A percentile compares a stretch with the other conserved stretches of the same genome.
These are phyloP conservation scores for Trinorchestia longiramus DNA, from an alignment of 1,140 invertebrate genomes.

Conservation along the genomic window DNA sequence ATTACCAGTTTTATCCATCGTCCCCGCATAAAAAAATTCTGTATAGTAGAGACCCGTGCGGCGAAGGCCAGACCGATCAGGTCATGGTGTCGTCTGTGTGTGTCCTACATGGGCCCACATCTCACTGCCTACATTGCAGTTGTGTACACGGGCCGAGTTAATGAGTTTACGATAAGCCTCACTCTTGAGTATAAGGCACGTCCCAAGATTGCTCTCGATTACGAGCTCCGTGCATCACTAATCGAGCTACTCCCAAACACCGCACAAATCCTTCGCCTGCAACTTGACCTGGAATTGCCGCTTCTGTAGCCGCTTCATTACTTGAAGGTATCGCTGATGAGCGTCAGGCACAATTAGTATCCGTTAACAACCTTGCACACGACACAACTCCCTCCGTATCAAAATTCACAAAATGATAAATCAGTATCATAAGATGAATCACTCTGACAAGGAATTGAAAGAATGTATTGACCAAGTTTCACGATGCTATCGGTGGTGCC, in stretches of 20 bases:
- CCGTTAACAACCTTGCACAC: neutral
- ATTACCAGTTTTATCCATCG: neutral
- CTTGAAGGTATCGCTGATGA: neutral
- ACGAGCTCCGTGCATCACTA: neutral
- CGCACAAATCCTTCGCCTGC: neutral
- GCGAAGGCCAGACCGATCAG: neutral
- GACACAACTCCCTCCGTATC: neutral
- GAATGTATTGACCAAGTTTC: neutral
- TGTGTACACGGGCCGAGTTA: neutral
- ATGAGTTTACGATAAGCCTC: slow-evolving; percentile 7
- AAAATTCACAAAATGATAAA: neutral
- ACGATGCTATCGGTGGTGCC: neutral
- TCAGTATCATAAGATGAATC: neutral
- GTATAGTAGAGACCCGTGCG: neutral
- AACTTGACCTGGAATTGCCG: neutral
- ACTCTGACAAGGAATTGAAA: neutral
- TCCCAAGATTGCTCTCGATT: neutral
- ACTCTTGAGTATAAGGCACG: neutral
- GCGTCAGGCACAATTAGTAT: neutral
- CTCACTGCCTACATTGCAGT: neutral
- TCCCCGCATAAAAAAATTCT: neutral
- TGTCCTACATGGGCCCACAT: neutral
- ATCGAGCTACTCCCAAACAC: neutral
- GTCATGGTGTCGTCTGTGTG: neutral
- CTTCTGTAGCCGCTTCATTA: too few relatives aligned